Evolutionary conservation across 2,888 invertebrate genomes (phyloP).

Genomic region (Sinopyrophorus schimmeli): DNA sequence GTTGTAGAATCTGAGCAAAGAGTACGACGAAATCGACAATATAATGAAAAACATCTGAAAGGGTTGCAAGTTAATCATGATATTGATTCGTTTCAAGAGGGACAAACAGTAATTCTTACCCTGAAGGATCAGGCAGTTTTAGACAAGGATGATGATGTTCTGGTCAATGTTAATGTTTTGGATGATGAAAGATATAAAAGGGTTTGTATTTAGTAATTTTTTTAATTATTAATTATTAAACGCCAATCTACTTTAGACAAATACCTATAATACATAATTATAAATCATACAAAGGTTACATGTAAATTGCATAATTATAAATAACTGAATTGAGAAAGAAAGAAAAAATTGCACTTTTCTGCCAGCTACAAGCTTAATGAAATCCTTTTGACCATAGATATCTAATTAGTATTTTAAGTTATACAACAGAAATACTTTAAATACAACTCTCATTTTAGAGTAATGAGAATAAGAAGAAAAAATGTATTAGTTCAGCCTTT

Average conservation of each 20-base stretch:
- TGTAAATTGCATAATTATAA: too few relatives aligned
- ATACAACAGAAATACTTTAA: too few relatives aligned
- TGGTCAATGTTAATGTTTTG: conserved; percentile 88
- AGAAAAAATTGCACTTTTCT: too few relatives aligned
- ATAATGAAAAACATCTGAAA: conserved; percentile 70
- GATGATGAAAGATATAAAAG: conserved; percentile 84
- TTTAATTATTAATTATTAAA: too few relatives aligned
- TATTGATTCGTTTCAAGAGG: conserved; percentile 70
- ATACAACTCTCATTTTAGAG: conserved; percentile 58
- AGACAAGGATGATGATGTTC: conserved; percentile 82
- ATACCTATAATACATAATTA: too few relatives aligned
- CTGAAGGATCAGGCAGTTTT: conserved; percentile 91
- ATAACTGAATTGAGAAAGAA: too few relatives aligned
- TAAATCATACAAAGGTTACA: too few relatives aligned
- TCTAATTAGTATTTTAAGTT: too few relatives aligned
- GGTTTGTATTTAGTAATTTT: too few relatives aligned
- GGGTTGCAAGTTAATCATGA: conserved; percentile 89
- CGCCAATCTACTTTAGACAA: too few relatives aligned
- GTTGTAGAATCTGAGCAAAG: conserved; percentile 79
- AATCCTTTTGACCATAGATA: too few relatives aligned
- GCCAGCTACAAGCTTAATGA: too few relatives aligned
- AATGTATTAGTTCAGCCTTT: conserved; percentile 77
- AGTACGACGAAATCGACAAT: conserved; percentile 62
- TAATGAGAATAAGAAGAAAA: conserved; percentile 80
- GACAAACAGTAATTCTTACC: conserved; percentile 84